Conservation (phyloP, 1,140 invertebrate species). For the Aphaenogaster floridana region DNA sequence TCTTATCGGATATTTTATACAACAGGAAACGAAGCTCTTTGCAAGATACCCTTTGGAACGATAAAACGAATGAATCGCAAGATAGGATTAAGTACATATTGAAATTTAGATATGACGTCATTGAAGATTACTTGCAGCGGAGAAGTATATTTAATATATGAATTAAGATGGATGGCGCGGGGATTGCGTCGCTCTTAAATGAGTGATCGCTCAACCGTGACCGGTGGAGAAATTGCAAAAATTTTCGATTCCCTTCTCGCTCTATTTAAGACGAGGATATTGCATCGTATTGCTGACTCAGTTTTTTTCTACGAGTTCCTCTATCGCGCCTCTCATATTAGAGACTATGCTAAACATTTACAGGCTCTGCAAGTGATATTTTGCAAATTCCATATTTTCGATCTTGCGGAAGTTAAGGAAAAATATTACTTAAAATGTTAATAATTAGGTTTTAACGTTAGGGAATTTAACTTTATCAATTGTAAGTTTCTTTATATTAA, state of each 20-base stretch:
- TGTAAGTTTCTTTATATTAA: too few relatives aligned
- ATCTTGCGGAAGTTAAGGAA: not conserved
- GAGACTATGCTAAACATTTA: not conserved
- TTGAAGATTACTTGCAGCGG: slow-evolving; percentile 17
- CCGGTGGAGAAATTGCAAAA: slow-evolving; percentile 42
- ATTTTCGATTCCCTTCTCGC: slow-evolving; percentile 41
- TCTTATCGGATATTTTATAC: not conserved
- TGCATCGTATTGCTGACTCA: not conserved
- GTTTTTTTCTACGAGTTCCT: not conserved
- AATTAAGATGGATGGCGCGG: slow-evolving; percentile 40
- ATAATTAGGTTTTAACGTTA: too few relatives aligned
- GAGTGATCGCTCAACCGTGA: slow-evolving; percentile 48
- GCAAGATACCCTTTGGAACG: not conserved
- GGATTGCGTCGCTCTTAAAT: slow-evolving; percentile 36
- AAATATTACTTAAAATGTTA: not conserved
- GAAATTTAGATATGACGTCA: slow-evolving; percentile 23
- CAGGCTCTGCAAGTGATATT: not conserved
- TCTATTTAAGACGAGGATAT: slow-evolving; percentile 46
- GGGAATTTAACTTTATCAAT: too few relatives aligned
- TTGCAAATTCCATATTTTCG: not conserved
- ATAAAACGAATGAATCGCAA: slow-evolving; percentile 7
- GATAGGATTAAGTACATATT: not conserved
- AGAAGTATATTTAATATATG: not conserved
- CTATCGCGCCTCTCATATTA: not conserved
- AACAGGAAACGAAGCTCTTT: not conserved